Evolutionary conservation across 2,797 vertebrate genomes (phyloP).

Genomic region (Manis javanica): DNA sequence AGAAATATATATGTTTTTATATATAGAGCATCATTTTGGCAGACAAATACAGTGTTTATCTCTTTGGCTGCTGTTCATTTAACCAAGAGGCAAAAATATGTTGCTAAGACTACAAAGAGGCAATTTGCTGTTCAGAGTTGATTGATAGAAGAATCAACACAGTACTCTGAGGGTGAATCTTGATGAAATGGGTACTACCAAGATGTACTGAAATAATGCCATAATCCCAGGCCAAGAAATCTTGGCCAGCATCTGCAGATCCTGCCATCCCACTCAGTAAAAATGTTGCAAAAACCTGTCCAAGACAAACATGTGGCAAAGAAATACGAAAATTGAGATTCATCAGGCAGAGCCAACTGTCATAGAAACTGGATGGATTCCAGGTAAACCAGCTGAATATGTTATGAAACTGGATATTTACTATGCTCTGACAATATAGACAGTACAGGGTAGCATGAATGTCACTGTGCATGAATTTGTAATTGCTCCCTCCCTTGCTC

Average conservation of each 20-base stretch:
- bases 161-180: neutral
- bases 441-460: neutral
- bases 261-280: neutral
- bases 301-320: neutral
- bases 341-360: neutral
- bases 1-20: neutral
- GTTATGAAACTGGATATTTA: neutral
- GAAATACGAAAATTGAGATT: neutral
- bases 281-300: slow-evolving; percentile 19
- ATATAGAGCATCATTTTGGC: neutral
- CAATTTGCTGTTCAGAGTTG: neutral
- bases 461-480: neutral
- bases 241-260: neutral
- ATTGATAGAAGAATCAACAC: neutral
- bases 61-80: slow-evolving; percentile 52
- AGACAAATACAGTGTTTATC: neutral
- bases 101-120: neutral
- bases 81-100: slow-evolving; percentile 51
- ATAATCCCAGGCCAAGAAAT: slow-evolving; percentile 25
- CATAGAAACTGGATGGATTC: neutral
- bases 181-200: neutral
- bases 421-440: neutral
- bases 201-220: neutral
- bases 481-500: neutral
- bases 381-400: neutral